Evolutionary conservation across 2,888 invertebrate species (phyloP), one percentile per base, ranked within the genome.

Genomic region (Eupithecia exiguata): DNA sequence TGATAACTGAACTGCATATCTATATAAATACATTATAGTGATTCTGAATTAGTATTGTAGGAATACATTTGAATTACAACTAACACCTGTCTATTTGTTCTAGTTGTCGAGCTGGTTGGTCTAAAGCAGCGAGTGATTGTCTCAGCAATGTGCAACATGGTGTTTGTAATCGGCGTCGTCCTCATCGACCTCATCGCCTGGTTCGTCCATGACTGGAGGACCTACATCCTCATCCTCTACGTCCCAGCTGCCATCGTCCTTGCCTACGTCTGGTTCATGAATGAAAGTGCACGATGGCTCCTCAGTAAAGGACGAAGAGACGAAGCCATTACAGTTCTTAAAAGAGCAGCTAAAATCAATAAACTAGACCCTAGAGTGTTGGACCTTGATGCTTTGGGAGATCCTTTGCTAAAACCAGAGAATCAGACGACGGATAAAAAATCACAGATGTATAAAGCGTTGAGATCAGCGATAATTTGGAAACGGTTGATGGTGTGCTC

Each of bases 281-380:
- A 97, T 9, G 97, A 97, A 89, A 97, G 97, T 77, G 95, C 97
- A 14, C 94, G 97, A 81, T 98, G 98, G 98, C 94, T 97, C 7
- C 90, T 97, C 43, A 96, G 96, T 70, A 96, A 97, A 86, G 96
- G 96, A 6, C 94, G 96, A 82, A 92, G 95, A 78, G 95, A 96
- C 18, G 95, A 96, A 83, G 97, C 97, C 0, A 95, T 96, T 67
- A 88, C 86, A 12, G 96, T 96, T 2, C 88, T 97, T 10, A 95
- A 95, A 68, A 95, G 94, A 79, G 96, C 97, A 21, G 96, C 97
- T 0, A 95, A 94, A 83, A 93, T 96, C 5, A 97, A 97, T 83
- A 95, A 95, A 53, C 82, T 95, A 35, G 93, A 95, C 77, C 88
- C 95, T 0, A 88, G 92, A n/a, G 89, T 91, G 35, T 87, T 95